Base-by-base conservation (phyloP, 2,113 vertebrate species). In the Heptranchias perlo region DNA sequence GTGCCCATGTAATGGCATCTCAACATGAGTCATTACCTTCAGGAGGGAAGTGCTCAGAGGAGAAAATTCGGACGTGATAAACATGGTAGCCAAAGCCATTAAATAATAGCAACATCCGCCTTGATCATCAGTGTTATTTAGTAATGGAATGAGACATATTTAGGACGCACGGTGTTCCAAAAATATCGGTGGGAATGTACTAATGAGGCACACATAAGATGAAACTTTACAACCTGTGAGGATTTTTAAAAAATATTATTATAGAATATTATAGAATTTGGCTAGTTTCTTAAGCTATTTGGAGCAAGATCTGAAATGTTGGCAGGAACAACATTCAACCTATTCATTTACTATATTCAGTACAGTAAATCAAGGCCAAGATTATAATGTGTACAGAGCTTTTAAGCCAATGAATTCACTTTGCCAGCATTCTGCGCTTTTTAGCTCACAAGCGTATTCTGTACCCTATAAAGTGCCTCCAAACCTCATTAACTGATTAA, bases 261-360 rank as follows among this genome's bases (percentile, higher is more conserved):
- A 47, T n/a, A 78, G 35, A 92, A 25, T 94, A 94, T 67, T 47
- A 67, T 95, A 62, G 44, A 44, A 73, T 73, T 95, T 95, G 23
- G 25, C 64, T 49, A 31, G 47, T 52, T 91, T 91, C 25, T 35
- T 18, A 69, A 95, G 25, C 69, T 95, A 69, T 73, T 49, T 25
- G 14, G 4, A 5, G 62, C n/a, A 94, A 94, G 25, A 28, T 69
- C 4, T 49, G 47, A 69, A 52, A 95, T 47, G 64, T 69, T 95
- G 92, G 39, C 92, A 67, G 44, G 11, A 95, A 47, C 23, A 67
- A 52, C 65, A 73, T 49, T 49, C 18, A 95, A 47, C 8, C 91
- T 73, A 73, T 95, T 67, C 39, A 95, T 64, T 93, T 93, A 61
- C 14, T 93, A 35, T 52, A 93, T 93, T 95, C 47, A 95, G 25